phyloP scores from a whole-genome alignment of 23 tunicate species.

The Oikopleura albicans region DNA sequence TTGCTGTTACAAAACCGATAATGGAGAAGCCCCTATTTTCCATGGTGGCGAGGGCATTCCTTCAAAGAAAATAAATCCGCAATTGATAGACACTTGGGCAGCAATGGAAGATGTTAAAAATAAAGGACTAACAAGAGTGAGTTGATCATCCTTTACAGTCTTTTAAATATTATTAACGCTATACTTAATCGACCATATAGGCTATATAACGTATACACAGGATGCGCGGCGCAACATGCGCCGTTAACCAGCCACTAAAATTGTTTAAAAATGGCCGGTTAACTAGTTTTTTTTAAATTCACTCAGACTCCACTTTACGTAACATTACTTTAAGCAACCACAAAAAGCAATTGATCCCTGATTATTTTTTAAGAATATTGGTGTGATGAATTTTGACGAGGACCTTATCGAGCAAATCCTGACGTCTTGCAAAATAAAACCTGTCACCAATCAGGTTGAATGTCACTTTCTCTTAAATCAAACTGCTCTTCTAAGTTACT shows the following conservation, averaged over 20 bases:
- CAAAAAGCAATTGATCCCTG: too few relatives aligned
- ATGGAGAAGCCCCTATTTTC: neutral
- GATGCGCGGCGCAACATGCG: too few relatives aligned
- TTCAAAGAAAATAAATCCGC: neutral
- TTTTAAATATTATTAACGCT: too few relatives aligned
- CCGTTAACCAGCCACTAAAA: too few relatives aligned
- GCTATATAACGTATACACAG: too few relatives aligned
- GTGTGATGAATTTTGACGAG: constrained; percentile 7
- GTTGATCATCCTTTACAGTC: too few relatives aligned
- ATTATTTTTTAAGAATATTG: neutral
- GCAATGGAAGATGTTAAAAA: neutral
- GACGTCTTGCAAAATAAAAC: neutral
- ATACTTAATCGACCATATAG: too few relatives aligned
- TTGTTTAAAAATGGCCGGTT: too few relatives aligned
- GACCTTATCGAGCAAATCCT: neutral
- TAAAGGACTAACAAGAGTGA: neutral
- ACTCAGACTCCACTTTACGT: too few relatives aligned
- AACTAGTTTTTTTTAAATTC: too few relatives aligned
- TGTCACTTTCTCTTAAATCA: neutral
- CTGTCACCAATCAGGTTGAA: neutral
- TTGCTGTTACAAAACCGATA: neutral
- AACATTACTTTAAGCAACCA: too few relatives aligned
- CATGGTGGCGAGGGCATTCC: neutral
- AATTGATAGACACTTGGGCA: neutral
- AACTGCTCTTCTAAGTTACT: neutral